These are phyloP conservation scores for Dinocampus coccinellae DNA, from an alignment of 2,888 invertebrate genomes.

Conservation along the genomic window DNA sequence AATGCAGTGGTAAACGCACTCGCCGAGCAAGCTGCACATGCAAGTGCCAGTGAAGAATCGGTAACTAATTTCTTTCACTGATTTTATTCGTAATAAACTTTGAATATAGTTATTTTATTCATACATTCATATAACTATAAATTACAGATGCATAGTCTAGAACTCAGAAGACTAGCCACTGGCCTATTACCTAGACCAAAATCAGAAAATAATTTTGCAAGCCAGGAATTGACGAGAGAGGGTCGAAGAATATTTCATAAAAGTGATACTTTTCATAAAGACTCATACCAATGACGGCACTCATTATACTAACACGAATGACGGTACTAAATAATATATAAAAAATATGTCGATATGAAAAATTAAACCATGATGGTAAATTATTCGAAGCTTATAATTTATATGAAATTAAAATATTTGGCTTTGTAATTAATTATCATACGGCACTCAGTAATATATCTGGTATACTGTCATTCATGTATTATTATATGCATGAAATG, in stretches of 20 bases:
- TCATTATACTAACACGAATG: constrained; percentile 76
- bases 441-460: background rate
- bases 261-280: constrained; percentile 84
- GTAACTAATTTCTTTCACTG: constrained; percentile 62
- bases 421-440: background rate
- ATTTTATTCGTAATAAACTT: background rate
- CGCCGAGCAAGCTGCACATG: constrained; percentile 91
- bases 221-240: constrained; percentile 72
- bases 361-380: background rate
- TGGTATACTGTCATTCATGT: background rate
- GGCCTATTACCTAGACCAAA: constrained; percentile 82
- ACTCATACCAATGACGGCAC: constrained; percentile 81
- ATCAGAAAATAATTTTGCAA: constrained; percentile 85
- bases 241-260: constrained; percentile 77
- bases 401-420: background rate
- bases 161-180: constrained; percentile 77
- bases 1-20: constrained; percentile 94
- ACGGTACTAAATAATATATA: constrained; percentile 64
- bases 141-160: constrained; percentile 76
- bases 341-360: constrained; percentile 22
- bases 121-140: background rate
- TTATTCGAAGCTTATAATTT: background rate
- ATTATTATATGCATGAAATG: background rate
- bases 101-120: background rate
- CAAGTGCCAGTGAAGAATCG: constrained; percentile 82